Evolutionary conservation across 2,797 vertebrate species (phyloP).

Genomic region (Aotus griseimembra): DNA sequence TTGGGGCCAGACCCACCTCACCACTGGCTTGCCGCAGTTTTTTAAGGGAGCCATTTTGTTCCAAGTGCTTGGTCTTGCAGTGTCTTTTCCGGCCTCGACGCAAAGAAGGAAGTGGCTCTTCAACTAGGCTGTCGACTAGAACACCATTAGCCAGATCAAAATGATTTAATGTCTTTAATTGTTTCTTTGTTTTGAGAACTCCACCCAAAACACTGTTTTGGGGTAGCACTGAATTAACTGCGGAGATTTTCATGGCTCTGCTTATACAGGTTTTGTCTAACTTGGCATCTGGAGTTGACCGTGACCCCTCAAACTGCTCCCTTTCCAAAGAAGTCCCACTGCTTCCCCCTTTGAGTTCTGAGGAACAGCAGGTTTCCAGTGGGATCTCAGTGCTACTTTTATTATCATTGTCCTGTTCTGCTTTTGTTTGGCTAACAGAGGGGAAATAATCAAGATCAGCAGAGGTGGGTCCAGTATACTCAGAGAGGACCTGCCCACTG

Average conservation of each 20-base stretch:
- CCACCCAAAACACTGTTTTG: slow-evolving; percentile 52
- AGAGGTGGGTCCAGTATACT: not conserved
- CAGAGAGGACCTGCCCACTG: slow-evolving; percentile 46
- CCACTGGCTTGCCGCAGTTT: slow-evolving; percentile 81
- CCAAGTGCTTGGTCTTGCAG: slow-evolving; percentile 95
- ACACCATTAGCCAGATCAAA: slow-evolving; percentile 82
- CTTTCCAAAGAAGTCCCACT: slow-evolving; percentile 28
- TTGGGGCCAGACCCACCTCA: slow-evolving; percentile 47
- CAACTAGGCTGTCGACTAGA: slow-evolving; percentile 74
- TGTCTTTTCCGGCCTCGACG: slow-evolving; percentile 90
- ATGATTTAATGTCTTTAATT: slow-evolving; percentile 84
- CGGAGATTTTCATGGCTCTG: slow-evolving; percentile 65
- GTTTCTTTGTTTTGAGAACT: slow-evolving; percentile 83
- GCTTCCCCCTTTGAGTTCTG: not conserved
- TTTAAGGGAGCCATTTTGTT: slow-evolving; percentile 87
- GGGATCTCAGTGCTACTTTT: slow-evolving; percentile 62
- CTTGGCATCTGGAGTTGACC: slow-evolving; percentile 35
- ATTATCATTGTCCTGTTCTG: slow-evolving; percentile 18
- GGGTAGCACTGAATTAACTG: slow-evolving; percentile 27
- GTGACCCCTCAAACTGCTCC: slow-evolving; percentile 69
- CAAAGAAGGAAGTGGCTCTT: slow-evolving; percentile 84
- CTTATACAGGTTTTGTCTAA: slow-evolving; percentile 76
- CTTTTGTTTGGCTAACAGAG: slow-evolving; percentile 74
- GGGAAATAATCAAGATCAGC: slow-evolving; percentile 76
- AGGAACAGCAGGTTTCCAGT: not conserved